Evolutionary conservation across 1,140 invertebrate species (phyloP).

Genomic region (Temnothorax nylanderi): DNA sequence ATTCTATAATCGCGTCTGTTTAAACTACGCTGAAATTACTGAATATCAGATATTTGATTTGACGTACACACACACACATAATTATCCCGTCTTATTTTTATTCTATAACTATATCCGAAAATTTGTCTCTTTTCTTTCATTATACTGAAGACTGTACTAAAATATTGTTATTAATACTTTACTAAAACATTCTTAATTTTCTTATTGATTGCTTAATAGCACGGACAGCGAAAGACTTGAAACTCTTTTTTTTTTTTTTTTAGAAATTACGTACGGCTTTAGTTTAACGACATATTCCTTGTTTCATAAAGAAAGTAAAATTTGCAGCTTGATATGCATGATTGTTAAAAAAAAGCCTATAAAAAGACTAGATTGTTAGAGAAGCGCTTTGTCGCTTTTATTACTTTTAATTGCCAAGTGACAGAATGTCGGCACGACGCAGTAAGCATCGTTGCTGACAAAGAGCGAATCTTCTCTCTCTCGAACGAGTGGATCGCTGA

Average conservation of each 20-base stretch:
- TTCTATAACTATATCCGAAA: neutral
- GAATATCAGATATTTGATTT: neutral
- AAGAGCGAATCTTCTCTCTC: conserved; percentile 66
- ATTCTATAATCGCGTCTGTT: neutral
- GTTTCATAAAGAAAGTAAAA: neutral
- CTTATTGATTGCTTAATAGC: neutral
- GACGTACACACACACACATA: neutral
- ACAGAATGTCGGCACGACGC: conserved; percentile 43
- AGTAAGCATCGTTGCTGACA: conserved; percentile 50
- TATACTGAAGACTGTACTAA: neutral
- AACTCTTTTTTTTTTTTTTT: neutral
- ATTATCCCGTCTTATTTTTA: neutral
- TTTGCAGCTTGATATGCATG: neutral
- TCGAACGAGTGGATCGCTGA: conserved; percentile 66
- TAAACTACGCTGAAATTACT: neutral
- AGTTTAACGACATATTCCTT: neutral
- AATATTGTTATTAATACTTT: neutral
- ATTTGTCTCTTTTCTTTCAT: neutral
- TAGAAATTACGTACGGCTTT: neutral
- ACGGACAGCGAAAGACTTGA: neutral
- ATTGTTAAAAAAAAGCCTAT: neutral
- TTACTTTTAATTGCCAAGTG: conserved; percentile 65
- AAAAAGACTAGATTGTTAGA: neutral
- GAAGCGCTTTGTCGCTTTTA: conserved; percentile 11
- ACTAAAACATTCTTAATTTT: neutral